Base-by-base conservation (phyloP, 2,113 vertebrate genomes). In the Strix aluco region DNA sequence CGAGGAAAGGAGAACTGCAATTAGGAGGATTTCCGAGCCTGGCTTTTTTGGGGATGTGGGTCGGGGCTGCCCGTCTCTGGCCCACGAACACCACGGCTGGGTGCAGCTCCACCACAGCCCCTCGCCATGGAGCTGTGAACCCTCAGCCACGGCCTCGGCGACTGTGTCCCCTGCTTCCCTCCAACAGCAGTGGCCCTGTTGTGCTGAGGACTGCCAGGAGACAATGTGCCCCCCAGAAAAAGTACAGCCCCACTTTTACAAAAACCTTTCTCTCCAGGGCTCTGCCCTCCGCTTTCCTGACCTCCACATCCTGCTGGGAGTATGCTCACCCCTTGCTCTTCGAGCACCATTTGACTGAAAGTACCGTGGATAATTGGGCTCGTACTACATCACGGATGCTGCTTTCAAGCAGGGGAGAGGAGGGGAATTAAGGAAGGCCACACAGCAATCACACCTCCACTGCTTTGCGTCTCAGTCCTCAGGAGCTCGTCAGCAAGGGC, bases 301-400 rank as follows among this genome's bases (percentile, higher is more conserved):
- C 13, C 38, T 81, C 19, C 0, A 0, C 3, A 0, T 20, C 63
- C 23, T 3, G 1, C 40, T 20, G 46, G 21, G 8, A 10, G 29
- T 51, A 71, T 54, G 47, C 73, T 77, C 54, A 46, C 13, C 52
- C 20, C 47, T 32, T 34, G 59, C 25, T 73, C 66, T 58, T 46
- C 0, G 2, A 73, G 70, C 58, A n/a, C 34, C 58, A 8, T 20
- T n/a, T 0, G 1, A 10, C 11, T 10, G 83, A 21, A 77, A 40
- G 44, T 4, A 38, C 19, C 32, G 2, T 0, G 25, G 75, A 23
- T 26, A 47, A 61, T 36, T 0, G 25, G 51, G 32, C 3, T 42
- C 6, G 21, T 13, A 25, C 25, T 23, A 6, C 52, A 17, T 5
- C 13, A 1, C 0, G 1, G 49, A 44, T 27, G 65, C 19, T 10